Base-by-base conservation (phyloP, 1,140 invertebrate species). In the Gryon sp. region DNA sequence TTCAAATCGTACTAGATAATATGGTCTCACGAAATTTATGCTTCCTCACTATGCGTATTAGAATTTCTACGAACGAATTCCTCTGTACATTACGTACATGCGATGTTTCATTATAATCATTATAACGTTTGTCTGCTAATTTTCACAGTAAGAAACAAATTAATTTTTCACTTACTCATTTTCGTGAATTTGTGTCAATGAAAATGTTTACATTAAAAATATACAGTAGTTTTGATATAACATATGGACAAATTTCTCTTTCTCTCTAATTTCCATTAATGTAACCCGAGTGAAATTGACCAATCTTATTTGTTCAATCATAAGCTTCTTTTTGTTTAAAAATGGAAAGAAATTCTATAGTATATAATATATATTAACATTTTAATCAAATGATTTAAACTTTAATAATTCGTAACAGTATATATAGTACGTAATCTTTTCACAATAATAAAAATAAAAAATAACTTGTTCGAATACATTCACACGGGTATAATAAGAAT, bases 21-120 rank as follows among this genome's bases (percentile, higher is more conserved):
- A 74, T 74, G 65, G 53, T 70, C 65, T 75, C 63, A 65, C 76
- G 69, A 78, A 72, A 78, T 73, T 78, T 78, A 78, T 78, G 63
- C 66, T 59, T 15, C 7, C 52, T 65, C 46, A 53, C 24, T 60
- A 65, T 74, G 40, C 45, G 46, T 66, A 14, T 43, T n/a, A n/a
- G n/a, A 26, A 65, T 52, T 46, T 62, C 18, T 53, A 60, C 30
- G 24, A 62, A 62, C 40, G 46, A 70, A 70, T 59, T 70, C 28
- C 55, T 53, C 36, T 60, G 55, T 60, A 53, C 66, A 70, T 70
- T 60, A 70, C 46, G 46, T 60, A 70, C 53, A 14, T 34, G 53
- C 30, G 18, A 24, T 57, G 18, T 59, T 48, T 32, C 24, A 14
- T 18, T 57, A 46, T 22, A 6, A 59, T 57, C 22, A 11, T 50